phyloP scores from a whole-genome alignment of 2,888 invertebrate genomes.

The Cephus rjabovi region DNA sequence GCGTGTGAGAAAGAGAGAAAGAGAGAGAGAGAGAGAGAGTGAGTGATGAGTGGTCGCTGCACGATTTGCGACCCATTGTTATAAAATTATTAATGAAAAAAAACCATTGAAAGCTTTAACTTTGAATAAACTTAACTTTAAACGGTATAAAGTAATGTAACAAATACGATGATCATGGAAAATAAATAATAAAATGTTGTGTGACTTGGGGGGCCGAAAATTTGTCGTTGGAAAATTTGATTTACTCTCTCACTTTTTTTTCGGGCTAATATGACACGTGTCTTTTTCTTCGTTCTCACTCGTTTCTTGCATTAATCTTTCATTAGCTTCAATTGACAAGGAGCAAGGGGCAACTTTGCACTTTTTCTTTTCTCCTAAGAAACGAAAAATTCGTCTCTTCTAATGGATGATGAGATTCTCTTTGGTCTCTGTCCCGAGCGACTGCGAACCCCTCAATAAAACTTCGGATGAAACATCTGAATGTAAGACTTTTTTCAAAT shows the following conservation, averaged over 20 bases:
- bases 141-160: constrained; percentile 48
- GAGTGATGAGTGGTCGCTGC: constrained; percentile 31
- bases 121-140: constrained; percentile 55
- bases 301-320: too few relatives aligned
- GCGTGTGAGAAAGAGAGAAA: neutral
- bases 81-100: constrained; percentile 43
- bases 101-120: constrained; percentile 60
- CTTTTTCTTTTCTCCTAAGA: too few relatives aligned
- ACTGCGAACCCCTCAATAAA: too few relatives aligned
- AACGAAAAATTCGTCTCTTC: too few relatives aligned
- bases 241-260: too few relatives aligned
- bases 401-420: too few relatives aligned
- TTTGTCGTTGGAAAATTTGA: too few relatives aligned
- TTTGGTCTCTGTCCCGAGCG: too few relatives aligned
- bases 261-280: too few relatives aligned
- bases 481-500: constrained; percentile 15
- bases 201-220: constrained; percentile 10
- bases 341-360: too few relatives aligned
- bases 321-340: too few relatives aligned
- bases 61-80: constrained; percentile 51
- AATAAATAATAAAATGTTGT: constrained; percentile 15
- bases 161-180: constrained; percentile 13
- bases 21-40: constrained; percentile 15
- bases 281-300: too few relatives aligned
- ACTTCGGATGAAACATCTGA: neutral